A percentile compares a stretch with the other conserved stretches of the same genome.
phyloP scores from a whole-genome alignment of 2,888 invertebrate genomes.

The Xanthia togata region DNA sequence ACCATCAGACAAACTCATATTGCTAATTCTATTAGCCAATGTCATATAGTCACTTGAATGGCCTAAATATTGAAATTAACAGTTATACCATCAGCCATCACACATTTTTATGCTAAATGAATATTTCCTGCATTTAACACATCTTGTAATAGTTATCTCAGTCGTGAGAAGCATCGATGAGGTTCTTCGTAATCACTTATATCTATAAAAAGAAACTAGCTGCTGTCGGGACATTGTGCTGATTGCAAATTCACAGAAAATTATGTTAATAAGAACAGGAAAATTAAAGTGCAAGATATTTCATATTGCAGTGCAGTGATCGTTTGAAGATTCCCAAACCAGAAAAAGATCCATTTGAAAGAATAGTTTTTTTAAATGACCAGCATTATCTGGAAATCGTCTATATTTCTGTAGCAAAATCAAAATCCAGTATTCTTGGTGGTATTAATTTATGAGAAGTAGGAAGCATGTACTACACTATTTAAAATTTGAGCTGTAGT shows the following conservation, averaged over 20 bases:
- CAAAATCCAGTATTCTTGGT: not conserved
- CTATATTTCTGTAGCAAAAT: not conserved
- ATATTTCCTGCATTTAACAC: slow-evolving; percentile 55
- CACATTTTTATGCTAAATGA: slow-evolving; percentile 51
- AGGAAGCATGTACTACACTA: slow-evolving; percentile 13
- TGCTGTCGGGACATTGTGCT: slow-evolving; percentile 16
- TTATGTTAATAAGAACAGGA: slow-evolving; percentile 12
- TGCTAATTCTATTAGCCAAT: slow-evolving; percentile 2
- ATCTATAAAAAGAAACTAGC: slow-evolving; percentile 34
- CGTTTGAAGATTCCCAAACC: not conserved
- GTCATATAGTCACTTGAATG: slow-evolving; percentile 11
- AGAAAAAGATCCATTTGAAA: not conserved
- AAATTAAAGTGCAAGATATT: slow-evolving; percentile 5
- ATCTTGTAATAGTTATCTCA: slow-evolving; percentile 44
- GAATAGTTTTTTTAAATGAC: not conserved
- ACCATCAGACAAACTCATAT: not conserved
- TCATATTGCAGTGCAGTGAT: not conserved
- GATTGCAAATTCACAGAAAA: slow-evolving; percentile 24
- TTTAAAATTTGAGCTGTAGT: slow-evolving; percentile 21
- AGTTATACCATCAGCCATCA: not conserved
- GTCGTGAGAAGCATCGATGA: slow-evolving; percentile 45
- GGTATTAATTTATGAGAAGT: not conserved
- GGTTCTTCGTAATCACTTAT: slow-evolving; percentile 38
- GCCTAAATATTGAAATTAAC: slow-evolving; percentile 28
- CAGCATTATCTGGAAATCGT: not conserved